Base-by-base conservation (phyloP, 2,797 vertebrate species). In the Micropoecilia bifurca region DNA sequence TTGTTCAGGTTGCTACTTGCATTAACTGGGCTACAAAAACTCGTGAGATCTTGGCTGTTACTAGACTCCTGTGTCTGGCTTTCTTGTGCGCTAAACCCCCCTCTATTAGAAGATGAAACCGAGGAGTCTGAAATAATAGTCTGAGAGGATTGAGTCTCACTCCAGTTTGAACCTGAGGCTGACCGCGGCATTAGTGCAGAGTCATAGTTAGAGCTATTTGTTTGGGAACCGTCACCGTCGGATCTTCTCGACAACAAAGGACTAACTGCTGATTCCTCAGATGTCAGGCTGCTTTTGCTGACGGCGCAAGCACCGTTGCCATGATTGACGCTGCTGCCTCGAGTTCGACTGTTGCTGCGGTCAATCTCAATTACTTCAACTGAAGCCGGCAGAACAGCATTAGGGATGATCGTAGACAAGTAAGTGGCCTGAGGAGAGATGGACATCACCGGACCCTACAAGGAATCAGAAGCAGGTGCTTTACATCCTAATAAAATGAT, bases 341-440 rank as follows among this genome's bases (percentile, higher is more conserved):
- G 87, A 0, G 92, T 96, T 68, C 96, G 95, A 75, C 96, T 96
- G 73, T 90, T 95, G 90, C 96, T 91, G 53, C 94, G 94, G 48
- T 97, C 96, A 73, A 99, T 96, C 83, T 98, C 97, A 74, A 99
- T 98, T 78, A 99, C 97, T 0, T 99, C 98, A 92, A 99, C 92
- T 0, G 97, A 97, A 76, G 96, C 96, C 0, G 98, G 97, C 85
- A 99, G 93, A 80, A 99, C 93, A 0, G 99, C 99, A 0, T 99
- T 98, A 10, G 97, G 99, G 84, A 99, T 99, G 90, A 99, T 98
- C 86, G 97, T 99, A 1, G 99, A 99, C 93, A 99, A 86, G 92
- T 99, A 99, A 36, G 99, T 98, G 79, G 97, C 99, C 92, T 99
- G 99, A 25, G 99, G 99, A 0, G 99, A 99, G 88, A 99, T 97